Evolutionary conservation across 2,113 vertebrate genomes (phyloP).

Genomic region (Muscicapa adusta): DNA sequence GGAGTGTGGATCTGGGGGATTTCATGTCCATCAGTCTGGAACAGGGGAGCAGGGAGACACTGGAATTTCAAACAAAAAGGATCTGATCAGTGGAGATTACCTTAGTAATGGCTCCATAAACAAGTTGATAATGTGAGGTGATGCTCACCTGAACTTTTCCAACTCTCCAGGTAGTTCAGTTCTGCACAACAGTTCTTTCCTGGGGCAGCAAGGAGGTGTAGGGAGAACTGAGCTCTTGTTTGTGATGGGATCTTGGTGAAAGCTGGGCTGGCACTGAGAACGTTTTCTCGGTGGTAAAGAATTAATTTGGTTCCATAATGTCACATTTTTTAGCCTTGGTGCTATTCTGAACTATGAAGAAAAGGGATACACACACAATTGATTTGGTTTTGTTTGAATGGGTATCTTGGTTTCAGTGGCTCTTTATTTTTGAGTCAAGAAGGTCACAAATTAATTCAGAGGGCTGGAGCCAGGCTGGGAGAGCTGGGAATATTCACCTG

Average conservation of each 20-base stretch:
- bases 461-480: background rate
- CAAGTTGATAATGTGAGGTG: background rate
- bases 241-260: background rate
- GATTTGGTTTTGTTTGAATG: background rate
- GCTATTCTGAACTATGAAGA: background rate
- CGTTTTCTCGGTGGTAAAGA: background rate
- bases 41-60: accelerated
- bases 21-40: background rate
- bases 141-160: background rate
- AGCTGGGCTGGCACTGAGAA: background rate
- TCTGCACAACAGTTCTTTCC: background rate
- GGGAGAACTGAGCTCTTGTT: background rate
- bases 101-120: background rate
- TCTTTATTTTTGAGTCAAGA: accelerated
- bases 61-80: background rate
- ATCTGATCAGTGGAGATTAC: background rate
- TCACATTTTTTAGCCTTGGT: background rate
- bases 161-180: background rate
- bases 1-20: accelerated
- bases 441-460: background rate
- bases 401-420: background rate
- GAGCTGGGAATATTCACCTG: accelerated
- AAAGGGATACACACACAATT: background rate
- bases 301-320: background rate
- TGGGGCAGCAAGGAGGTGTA: background rate